These are phyloP conservation scores for Naso thynnoides DNA, from an alignment of 2,797 vertebrate genomes.

Conservation along the genomic window DNA sequence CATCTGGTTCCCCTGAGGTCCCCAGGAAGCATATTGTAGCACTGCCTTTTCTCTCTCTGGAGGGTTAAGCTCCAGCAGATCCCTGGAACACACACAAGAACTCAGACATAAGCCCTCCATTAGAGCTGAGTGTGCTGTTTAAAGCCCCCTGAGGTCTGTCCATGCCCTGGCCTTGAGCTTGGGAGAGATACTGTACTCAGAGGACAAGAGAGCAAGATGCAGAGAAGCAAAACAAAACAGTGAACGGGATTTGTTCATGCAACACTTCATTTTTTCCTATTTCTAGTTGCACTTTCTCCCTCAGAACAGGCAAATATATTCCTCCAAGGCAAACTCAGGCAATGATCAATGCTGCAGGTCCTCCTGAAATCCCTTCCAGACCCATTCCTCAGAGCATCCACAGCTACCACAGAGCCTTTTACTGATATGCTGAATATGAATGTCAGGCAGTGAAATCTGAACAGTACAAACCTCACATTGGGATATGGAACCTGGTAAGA, in stretches of 20 bases:
- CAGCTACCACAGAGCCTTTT: constrained; percentile 13
- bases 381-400: constrained; percentile 37
- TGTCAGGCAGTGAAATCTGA: constrained; percentile 71
- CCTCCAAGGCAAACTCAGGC: constrained; percentile 67
- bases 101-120: constrained; percentile 45
- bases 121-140: constrained; percentile 33
- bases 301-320: constrained; percentile 67
- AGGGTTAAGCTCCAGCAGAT: constrained; percentile 80
- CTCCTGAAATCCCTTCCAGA: constrained; percentile 51
- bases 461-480: constrained; percentile 54
- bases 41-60: constrained; percentile 69
- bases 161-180: constrained; percentile 52
- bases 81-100: constrained; percentile 82
- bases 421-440: constrained; percentile 62
- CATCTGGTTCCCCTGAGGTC: constrained; percentile 87
- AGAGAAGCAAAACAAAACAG: constrained; percentile 67
- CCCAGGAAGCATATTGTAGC: constrained; percentile 87
- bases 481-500: constrained; percentile 55
- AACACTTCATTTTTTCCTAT: constrained; percentile 59
- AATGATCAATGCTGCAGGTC: constrained; percentile 50
- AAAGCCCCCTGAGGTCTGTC: constrained; percentile 60
- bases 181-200: constrained; percentile 50
- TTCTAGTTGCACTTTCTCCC: constrained; percentile 41
- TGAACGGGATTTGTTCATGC: constrained; percentile 78
- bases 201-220: constrained; percentile 78